Percentiles rank a stretch among this genome's conserved stretches.
phyloP scores from a whole-genome alignment of 1,140 invertebrate species.

The Periplaneta americana region DNA sequence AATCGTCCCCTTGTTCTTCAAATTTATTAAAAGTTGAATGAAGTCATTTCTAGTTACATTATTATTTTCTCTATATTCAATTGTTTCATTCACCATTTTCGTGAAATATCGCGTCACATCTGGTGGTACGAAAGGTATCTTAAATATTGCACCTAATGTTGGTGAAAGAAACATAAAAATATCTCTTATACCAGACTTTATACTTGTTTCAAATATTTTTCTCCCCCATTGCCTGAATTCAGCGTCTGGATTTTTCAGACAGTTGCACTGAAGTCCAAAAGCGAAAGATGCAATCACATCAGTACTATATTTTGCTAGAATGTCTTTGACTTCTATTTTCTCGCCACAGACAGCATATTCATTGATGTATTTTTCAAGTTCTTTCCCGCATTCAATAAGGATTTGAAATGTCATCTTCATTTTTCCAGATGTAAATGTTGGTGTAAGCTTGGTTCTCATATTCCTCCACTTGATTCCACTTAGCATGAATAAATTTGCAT shows the following conservation, averaged over 20 bases:
- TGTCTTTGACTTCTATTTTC: conserved; percentile 19
- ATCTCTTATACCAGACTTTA: neutral
- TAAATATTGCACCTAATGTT: neutral
- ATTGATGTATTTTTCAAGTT: conserved; percentile 24
- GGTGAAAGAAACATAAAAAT: neutral
- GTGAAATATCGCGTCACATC: conserved; percentile 33
- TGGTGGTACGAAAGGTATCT: neutral
- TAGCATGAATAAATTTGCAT: conserved; percentile 23
- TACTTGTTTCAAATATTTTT: conserved; percentile 29
- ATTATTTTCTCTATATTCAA: conserved; percentile 35
- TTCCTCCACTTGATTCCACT: conserved; percentile 33
- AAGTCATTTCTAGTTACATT: conserved; percentile 36
- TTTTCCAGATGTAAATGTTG: conserved; percentile 44
- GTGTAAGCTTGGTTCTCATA: conserved; percentile 37
- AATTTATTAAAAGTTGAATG: conserved; percentile 35
- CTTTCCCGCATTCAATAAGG: conserved; percentile 27
- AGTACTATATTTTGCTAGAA: conserved; percentile 40
- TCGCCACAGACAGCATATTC: conserved; percentile 15
- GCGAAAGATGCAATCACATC: conserved; percentile 50
- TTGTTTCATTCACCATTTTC: conserved; percentile 31
- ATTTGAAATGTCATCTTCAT: conserved; percentile 43
- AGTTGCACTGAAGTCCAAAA: conserved; percentile 49
- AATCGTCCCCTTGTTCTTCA: conserved; percentile 24
- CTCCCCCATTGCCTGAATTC: conserved; percentile 43
- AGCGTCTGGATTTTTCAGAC: conserved; percentile 40